phyloP scores from a whole-genome alignment of 1,140 invertebrate genomes.

The Pantala flavescens region DNA sequence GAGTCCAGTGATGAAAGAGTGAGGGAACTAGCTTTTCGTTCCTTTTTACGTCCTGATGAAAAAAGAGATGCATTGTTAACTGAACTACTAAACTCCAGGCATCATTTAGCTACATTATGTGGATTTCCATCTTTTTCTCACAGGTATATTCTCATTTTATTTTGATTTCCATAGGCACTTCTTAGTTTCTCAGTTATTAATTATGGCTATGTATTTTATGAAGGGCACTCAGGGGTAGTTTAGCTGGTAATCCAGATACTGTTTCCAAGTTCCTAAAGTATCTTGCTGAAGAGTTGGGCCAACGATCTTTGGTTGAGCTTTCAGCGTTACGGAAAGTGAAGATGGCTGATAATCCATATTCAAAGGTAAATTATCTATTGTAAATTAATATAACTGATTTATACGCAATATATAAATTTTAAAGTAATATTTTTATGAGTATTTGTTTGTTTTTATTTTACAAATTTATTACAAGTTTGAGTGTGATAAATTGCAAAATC shows the following conservation, averaged over 20 bases:
- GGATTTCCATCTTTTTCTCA: constrained; percentile 83
- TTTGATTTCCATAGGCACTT: neutral
- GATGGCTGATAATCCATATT: constrained; percentile 7
- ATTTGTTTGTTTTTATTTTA: no score
- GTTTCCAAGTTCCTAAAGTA: constrained; percentile 36
- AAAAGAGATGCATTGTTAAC: constrained; percentile 65
- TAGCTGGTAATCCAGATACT: constrained; percentile 17
- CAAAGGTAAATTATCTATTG: neutral
- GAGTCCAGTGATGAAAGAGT: constrained; percentile 66
- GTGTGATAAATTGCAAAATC: no score
- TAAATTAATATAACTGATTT: neutral
- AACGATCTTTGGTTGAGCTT: constrained; percentile 29
- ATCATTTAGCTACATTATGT: constrained; percentile 70
- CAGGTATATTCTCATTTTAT: constrained; percentile 38
- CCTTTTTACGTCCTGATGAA: constrained; percentile 69
- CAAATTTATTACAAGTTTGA: no score
- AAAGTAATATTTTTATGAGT: no score
- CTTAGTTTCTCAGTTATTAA: no score
- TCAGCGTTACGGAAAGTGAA: constrained; percentile 33
- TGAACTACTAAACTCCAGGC: constrained; percentile 58
- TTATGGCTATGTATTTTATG: neutral
- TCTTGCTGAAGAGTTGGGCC: constrained; percentile 31
- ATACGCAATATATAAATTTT: no score
- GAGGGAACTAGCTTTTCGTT: constrained; percentile 80
- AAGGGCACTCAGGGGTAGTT: constrained; percentile 18